These are phyloP conservation scores for Spodoptera exigua DNA, from an alignment of 2,888 invertebrate genomes.

Conservation along the genomic window DNA sequence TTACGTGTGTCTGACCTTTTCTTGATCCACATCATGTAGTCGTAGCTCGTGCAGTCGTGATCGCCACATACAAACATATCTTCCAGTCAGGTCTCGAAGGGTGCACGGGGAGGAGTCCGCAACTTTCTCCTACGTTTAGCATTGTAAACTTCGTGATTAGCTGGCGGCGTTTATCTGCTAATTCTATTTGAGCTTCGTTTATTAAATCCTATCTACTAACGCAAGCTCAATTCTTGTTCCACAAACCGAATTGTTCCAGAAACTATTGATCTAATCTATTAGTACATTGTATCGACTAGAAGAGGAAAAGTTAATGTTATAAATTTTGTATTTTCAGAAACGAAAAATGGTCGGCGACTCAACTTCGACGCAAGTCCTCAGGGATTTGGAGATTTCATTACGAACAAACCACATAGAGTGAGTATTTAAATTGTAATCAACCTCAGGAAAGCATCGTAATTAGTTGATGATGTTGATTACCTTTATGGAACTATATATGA, in stretches of 20 bases:
- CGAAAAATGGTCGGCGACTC: constrained; percentile 98
- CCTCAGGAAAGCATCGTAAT: too few relatives aligned
- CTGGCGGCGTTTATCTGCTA: constrained; percentile 42
- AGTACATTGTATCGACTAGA: not conserved
- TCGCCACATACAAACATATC: constrained; percentile 32
- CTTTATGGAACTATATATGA: too few relatives aligned
- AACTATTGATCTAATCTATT: not conserved
- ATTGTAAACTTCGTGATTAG: constrained; percentile 51
- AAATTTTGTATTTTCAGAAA: constrained; percentile 92
- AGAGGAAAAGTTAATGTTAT: not conserved
- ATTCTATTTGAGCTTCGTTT: constrained; percentile 35
- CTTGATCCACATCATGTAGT: constrained; percentile 17
- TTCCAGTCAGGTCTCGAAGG: constrained; percentile 25
- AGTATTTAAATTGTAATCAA: constrained; percentile 87
- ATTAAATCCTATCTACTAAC: constrained; percentile 12
- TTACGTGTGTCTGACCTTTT: constrained; percentile 26
- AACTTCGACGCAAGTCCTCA: constrained; percentile 98
- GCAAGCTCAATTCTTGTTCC: too few relatives aligned
- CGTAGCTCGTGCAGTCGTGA: constrained; percentile 33
- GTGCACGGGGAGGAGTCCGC: constrained; percentile 32
- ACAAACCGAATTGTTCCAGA: too few relatives aligned
- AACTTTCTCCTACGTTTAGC: constrained; percentile 42
- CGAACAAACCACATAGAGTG: constrained; percentile 99
- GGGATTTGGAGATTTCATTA: constrained; percentile 99
- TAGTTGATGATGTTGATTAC: too few relatives aligned